Evolutionary conservation across 1,140 invertebrate genomes (phyloP).

Genomic region (Drosophila persimilis): DNA sequence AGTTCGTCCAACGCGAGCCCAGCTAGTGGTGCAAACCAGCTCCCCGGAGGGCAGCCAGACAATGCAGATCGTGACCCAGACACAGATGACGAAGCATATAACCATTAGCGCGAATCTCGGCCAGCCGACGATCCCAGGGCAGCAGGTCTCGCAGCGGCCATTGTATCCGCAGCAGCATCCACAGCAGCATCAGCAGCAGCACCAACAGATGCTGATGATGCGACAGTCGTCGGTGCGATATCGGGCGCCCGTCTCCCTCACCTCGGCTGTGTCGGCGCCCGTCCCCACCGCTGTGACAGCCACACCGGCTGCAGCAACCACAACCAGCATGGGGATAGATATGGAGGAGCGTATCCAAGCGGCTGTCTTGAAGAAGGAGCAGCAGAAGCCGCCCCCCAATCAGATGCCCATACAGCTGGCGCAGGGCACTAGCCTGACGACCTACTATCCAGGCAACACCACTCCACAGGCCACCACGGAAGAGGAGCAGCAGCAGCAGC

Average conservation of each 20-base stretch:
- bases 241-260: slow-evolving; percentile 18
- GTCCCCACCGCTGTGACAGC: slow-evolving; percentile 14
- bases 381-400: slow-evolving; percentile 43
- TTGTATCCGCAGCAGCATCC: slow-evolving; percentile 50
- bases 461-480: not conserved
- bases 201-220: slow-evolving; percentile 66
- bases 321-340: slow-evolving; percentile 54
- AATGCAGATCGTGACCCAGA: slow-evolving; percentile 63
- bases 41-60: slow-evolving; percentile 45
- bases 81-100: slow-evolving; percentile 55
- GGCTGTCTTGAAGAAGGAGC: slow-evolving; percentile 74
- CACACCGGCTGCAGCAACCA: slow-evolving; percentile 12
- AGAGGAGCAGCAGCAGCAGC: slow-evolving; percentile 44
- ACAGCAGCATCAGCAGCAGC: slow-evolving; percentile 31
- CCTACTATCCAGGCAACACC: slow-evolving; percentile 48
- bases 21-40: slow-evolving; percentile 53
- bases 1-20: slow-evolving; percentile 49
- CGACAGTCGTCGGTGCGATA: slow-evolving; percentile 53
- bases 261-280: slow-evolving; percentile 11
- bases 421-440: slow-evolving; percentile 67
- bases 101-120: slow-evolving; percentile 62
- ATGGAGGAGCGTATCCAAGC: slow-evolving; percentile 78
- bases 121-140: slow-evolving; percentile 43
- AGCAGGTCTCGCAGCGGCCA: slow-evolving; percentile 47
- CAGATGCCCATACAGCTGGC: slow-evolving; percentile 50